Conservation (phyloP, 2,797 vertebrate genomes). For the Scolopax bukidnonensis region DNA sequence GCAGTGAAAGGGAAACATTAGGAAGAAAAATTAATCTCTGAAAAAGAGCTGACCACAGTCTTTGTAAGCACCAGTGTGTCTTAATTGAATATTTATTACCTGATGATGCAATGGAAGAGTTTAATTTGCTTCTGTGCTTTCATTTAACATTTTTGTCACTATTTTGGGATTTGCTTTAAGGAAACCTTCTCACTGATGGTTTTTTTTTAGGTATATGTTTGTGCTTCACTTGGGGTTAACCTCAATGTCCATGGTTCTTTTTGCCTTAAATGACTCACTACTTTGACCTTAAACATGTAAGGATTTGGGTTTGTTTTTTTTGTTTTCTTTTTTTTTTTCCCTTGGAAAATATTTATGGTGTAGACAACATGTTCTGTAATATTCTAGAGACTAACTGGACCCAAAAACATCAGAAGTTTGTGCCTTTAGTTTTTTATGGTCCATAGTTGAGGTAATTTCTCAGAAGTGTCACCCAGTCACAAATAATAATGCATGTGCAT, state of each 20-base stretch:
- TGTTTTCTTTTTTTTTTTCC: accelerated
- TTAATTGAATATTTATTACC: neutral
- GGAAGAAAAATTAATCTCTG: neutral
- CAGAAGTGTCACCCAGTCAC: neutral
- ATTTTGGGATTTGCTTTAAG: neutral
- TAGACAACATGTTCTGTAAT: neutral
- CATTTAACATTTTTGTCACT: neutral
- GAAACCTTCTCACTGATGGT: neutral
- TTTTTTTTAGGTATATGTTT: neutral
- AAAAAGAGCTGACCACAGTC: neutral
- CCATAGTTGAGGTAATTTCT: neutral
- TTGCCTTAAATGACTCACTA: neutral
- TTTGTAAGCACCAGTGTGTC: neutral
- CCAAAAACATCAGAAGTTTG: neutral
- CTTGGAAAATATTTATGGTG: neutral
- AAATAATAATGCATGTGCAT: neutral
- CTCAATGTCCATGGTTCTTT: neutral
- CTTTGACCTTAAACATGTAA: neutral
- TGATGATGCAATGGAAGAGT: neutral
- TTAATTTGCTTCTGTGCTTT: neutral
- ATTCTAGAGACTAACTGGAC: neutral
- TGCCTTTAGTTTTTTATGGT: neutral
- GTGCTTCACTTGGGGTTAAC: neutral
- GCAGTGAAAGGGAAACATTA: neutral
- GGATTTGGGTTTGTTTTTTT: neutral